phyloP scores from a whole-genome alignment of 2,113 vertebrate species.

The Anoplopoma fimbria region DNA sequence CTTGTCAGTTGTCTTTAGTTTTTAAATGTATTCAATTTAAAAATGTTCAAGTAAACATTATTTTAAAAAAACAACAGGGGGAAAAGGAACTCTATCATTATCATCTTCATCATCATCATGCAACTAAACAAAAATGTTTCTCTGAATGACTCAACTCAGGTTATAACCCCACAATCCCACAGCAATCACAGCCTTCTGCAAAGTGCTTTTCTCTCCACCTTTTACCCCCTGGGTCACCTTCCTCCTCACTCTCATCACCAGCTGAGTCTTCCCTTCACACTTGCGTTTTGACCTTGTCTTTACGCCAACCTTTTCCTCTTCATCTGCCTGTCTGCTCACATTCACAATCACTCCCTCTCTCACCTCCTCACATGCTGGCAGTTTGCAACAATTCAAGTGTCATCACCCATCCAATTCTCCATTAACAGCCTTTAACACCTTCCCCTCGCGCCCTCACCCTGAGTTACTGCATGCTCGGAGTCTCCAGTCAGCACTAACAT shows the following conservation, averaged over 20 bases:
- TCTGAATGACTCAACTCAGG: conserved; percentile 27
- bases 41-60: background rate
- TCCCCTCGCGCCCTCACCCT: conserved; percentile 27
- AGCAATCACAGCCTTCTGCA: conserved; percentile 27
- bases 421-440: conserved; percentile 47
- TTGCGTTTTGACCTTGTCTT: conserved; percentile 61
- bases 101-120: background rate
- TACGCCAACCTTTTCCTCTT: conserved; percentile 45
- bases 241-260: conserved; percentile 43
- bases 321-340: conserved; percentile 47
- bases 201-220: conserved; percentile 36
- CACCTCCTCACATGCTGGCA: conserved; percentile 40
- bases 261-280: conserved; percentile 50
- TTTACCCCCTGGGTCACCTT: conserved; percentile 42
- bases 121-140: background rate
- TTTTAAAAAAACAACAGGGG: background rate
- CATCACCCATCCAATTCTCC: conserved; percentile 51
- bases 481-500: conserved; percentile 40
- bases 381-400: conserved; percentile 56
- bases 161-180: conserved; percentile 16
- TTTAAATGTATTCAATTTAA: background rate
- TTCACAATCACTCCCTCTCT: conserved; percentile 39
- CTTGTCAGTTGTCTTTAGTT: background rate
- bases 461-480: conserved; percentile 27
- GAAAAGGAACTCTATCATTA: background rate